Base-by-base conservation (phyloP, 2,113 vertebrate species). In the Junco hyemalis region DNA sequence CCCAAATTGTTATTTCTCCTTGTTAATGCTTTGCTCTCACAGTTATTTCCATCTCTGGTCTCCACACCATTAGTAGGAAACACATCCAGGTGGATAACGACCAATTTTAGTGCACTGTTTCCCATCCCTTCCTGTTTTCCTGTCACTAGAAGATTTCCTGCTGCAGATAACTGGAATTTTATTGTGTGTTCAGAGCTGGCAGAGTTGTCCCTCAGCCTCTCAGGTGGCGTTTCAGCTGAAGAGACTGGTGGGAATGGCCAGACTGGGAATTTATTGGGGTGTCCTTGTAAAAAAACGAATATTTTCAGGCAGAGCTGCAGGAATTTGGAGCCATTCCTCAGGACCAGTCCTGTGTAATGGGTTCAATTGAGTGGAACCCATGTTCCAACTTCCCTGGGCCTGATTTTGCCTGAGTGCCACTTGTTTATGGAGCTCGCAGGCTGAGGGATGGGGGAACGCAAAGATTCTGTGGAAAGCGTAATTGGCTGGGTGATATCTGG, bases 291-390 rank as follows among this genome's bases (percentile, higher is more conserved):
- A 35, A 21, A 21, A 36, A n/a, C 1, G 45, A 14, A 0, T 72
- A 44, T 73, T 80, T 51, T 50, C 79, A 86, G 90, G 93, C 90
- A 79, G 29, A 2, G 38, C 89, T 80, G 87, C 71, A 60, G 85
- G 82, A 88, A 24, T 74, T 81, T 11, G 76, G 63, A 88, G 82
- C 53, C 68, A 29, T 93, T 33, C 2, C 81, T 95, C 82, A 64
- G 2, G 7, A 48, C 2, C 89, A 85, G 87, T 0, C 47, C 76
- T 51, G 60, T 44, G 79, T 73, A 87, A 88, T 86, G 94, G 71
- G 76, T 78, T 96, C 91, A 93, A 95, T 78, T 33, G 93, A 88
- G 93, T 42, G 85, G 94, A 96, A 95, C 90, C n/a, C 8, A 36
- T 31, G 79, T 50, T 79, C 71, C 94, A 42, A 7, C 88, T 60